Evolutionary conservation across 1,140 invertebrate species (phyloP).

Genomic region (Neuroterus valhalla): DNA sequence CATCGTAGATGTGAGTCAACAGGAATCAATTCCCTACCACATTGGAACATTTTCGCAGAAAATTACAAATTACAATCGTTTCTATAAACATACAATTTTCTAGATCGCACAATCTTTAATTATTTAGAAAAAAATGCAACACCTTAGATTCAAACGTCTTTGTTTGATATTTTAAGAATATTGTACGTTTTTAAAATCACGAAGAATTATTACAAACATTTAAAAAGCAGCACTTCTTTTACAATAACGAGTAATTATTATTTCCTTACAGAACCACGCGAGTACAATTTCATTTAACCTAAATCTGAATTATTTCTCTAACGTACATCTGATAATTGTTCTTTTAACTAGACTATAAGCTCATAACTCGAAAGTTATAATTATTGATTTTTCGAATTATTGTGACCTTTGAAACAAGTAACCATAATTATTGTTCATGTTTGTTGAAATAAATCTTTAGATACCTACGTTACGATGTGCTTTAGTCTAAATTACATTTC

Average conservation of each 20-base stretch:
- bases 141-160: too few species aligned
- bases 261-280: neutral
- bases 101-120: too few species aligned
- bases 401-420: neutral
- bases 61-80: constrained; percentile 14
- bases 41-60: constrained; percentile 1
- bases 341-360: constrained; percentile 2
- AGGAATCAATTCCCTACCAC: constrained; percentile 41
- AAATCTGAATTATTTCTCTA: neutral
- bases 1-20: constrained; percentile 47
- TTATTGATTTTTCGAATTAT: too few species aligned
- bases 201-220: too few species aligned
- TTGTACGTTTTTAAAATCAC: too few species aligned
- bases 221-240: too few species aligned
- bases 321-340: neutral
- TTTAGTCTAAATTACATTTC: neutral
- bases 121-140: too few species aligned
- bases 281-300: neutral
- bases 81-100: constrained; percentile 30
- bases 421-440: constrained; percentile 7
- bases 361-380: neutral
- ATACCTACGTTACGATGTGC: neutral
- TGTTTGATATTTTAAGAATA: too few species aligned
- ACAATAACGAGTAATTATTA: neutral
- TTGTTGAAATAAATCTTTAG: constrained; percentile 5